Percentiles rank a stretch among this genome's conserved stretches.
Conservation (phyloP, 64 coral and sea anemone genomes). For the Cladopsammia gracilis region DNA sequence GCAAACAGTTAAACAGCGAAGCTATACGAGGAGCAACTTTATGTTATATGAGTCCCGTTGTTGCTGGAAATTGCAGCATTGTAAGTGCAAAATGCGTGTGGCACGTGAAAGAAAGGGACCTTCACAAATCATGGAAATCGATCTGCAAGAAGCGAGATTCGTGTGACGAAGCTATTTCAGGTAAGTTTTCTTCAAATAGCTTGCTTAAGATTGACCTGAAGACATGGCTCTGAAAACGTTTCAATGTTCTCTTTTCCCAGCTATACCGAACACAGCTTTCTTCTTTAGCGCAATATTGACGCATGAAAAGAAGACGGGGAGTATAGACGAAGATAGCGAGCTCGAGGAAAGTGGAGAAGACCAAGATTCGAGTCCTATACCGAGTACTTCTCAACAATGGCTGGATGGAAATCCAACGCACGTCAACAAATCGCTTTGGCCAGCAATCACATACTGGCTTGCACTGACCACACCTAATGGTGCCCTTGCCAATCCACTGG, state of each 20-base stretch:
- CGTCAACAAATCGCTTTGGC: slow-evolving; percentile 37
- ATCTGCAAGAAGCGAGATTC: slow-evolving; percentile 18
- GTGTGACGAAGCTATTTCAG: slow-evolving; percentile 19
- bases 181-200: background rate
- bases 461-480: slow-evolving; percentile 2
- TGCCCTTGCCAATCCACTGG: background rate
- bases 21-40: slow-evolving; percentile 6
- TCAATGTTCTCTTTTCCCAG: background rate
- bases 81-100: slow-evolving; percentile 6
- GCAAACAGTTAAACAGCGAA: slow-evolving; percentile 32
- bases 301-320: background rate
- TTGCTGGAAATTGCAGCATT: background rate
- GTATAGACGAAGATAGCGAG: background rate
- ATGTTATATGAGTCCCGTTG: background rate
- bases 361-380: background rate
- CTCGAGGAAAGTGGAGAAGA: too few species aligned
- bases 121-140: background rate
- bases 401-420: background rate
- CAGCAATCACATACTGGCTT: slow-evolving; percentile 27
- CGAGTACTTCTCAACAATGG: background rate
- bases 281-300: slow-evolving; percentile 34
- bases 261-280: background rate
- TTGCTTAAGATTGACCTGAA: background rate
- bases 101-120: background rate
- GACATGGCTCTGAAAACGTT: background rate